Percentiles rank a stretch among this genome's conserved stretches.
These are phyloP conservation scores for Eurosta solidaginis DNA, from an alignment of 1,140 invertebrate genomes.

Conservation along the genomic window DNA sequence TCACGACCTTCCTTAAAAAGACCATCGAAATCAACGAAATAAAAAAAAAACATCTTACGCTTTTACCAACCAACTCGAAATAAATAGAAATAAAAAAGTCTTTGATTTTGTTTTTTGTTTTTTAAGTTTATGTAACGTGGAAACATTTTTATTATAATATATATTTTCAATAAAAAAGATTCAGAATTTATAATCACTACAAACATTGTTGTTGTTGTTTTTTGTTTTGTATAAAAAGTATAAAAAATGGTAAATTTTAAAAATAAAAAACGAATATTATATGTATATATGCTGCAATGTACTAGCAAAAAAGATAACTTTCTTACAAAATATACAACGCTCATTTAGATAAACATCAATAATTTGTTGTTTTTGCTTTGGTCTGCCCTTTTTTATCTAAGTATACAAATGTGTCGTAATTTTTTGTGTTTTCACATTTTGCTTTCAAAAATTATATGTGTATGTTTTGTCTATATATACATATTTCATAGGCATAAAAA, in stretches of 20 bases:
- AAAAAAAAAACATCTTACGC: neutral
- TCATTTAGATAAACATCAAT: neutral
- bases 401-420: neutral
- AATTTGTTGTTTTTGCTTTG: neutral
- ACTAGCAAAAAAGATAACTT: neutral
- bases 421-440: neutral
- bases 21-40: neutral
- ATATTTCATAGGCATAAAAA: neutral
- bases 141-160: constrained; percentile 28
- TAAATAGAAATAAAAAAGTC: constrained; percentile 10
- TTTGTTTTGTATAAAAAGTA: constrained; percentile 27
- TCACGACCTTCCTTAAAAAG: too few relatives aligned
- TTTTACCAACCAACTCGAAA: neutral
- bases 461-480: neutral
- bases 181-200: constrained; percentile 28
- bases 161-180: constrained; percentile 20
- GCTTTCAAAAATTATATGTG: neutral
- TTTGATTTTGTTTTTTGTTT: neutral
- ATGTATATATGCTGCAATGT: constrained; percentile 15
- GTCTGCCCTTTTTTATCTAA: neutral
- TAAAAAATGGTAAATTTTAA: constrained; percentile 23
- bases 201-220: constrained; percentile 23
- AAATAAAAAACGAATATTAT: constrained; percentile 25
- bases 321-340: constrained; percentile 6
- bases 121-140: constrained; percentile 12